Conservation (phyloP, 2,888 invertebrate genomes). For the Ophion ellenae region DNA sequence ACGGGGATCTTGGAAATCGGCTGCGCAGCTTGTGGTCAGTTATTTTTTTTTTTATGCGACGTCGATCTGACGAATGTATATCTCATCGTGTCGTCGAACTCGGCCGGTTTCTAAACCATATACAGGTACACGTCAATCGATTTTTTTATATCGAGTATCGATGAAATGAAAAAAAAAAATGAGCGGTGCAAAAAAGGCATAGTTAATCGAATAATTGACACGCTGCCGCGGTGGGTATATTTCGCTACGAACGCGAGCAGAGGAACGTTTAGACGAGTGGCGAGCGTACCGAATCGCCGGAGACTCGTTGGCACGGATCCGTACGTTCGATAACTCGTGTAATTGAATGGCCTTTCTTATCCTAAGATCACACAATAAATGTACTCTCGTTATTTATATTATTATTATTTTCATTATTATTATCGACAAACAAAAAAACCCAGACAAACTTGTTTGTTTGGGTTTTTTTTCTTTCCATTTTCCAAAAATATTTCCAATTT, state of each 20-base stretch:
- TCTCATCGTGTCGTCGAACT: slow-evolving; percentile 35
- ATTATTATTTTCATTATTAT: background rate
- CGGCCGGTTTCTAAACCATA: slow-evolving; percentile 25
- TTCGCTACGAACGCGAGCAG: slow-evolving; percentile 54
- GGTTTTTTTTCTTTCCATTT: too few species aligned
- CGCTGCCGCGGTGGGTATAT: slow-evolving; percentile 71
- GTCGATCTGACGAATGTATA: slow-evolving; percentile 15
- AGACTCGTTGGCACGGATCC: slow-evolving; percentile 35
- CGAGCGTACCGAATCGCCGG: slow-evolving; percentile 70
- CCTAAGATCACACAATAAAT: too few species aligned
- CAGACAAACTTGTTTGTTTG: too few species aligned
- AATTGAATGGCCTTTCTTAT: too few species aligned
- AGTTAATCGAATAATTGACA: slow-evolving; percentile 78
- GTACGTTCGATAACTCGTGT: background rate
- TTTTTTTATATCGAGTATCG: slow-evolving; percentile 22
- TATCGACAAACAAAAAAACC: background rate
- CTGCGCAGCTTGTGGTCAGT: slow-evolving; percentile 43
- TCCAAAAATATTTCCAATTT: too few species aligned
- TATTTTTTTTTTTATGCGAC: slow-evolving; percentile 32
- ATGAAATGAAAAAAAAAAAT: slow-evolving; percentile 22
- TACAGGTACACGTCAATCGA: background rate
- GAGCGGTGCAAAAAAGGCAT: slow-evolving; percentile 51
- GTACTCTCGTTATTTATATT: background rate
- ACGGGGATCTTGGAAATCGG: slow-evolving; percentile 44
- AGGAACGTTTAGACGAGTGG: slow-evolving; percentile 48